A percentile compares a stretch with the other conserved stretches of the same genome.
Conservation (phyloP, 2,797 vertebrate genomes). For the Sparidentex hasta region DNA sequence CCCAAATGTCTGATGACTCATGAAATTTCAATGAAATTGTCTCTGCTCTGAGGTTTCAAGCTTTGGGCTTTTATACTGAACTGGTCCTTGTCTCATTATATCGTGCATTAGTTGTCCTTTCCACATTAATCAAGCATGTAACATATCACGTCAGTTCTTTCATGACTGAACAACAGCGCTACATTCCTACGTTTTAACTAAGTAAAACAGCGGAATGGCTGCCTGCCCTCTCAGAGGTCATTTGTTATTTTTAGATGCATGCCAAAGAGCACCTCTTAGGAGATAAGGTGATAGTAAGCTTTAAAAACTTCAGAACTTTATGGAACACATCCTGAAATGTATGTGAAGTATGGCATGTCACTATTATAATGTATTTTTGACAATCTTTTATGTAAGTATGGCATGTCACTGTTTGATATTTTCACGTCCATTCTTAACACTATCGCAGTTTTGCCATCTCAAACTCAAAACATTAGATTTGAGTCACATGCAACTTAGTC, state of each 20-base stretch:
- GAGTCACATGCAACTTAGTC: slow-evolving; percentile 74
- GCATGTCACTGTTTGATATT: not conserved
- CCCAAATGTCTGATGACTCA: not conserved
- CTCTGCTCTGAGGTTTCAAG: not conserved
- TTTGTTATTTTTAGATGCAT: not conserved
- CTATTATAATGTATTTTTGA: too few relatives aligned
- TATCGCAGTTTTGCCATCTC: slow-evolving; percentile 11
- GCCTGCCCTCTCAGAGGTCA: not conserved
- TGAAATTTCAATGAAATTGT: not conserved
- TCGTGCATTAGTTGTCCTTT: slow-evolving; percentile 9
- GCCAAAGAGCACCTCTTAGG: not conserved
- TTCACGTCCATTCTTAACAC: slow-evolving; percentile 13
- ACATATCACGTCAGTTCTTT: not conserved
- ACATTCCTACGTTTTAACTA: not conserved
- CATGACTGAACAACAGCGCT: not conserved
- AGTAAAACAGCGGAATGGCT: too few relatives aligned
- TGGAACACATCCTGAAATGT: not conserved
- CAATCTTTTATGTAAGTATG: too few relatives aligned
- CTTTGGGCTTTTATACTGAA: not conserved
- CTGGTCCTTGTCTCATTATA: not conserved
- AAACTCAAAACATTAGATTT: slow-evolving; percentile 41
- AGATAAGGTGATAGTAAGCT: not conserved
- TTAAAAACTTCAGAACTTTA: not conserved
- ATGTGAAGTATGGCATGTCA: not conserved
- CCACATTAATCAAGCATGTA: not conserved